Percentiles rank a stretch among this genome's conserved stretches.
Evolutionary conservation across 2,888 invertebrate species (phyloP).

Genomic region (Platerodrilus igneus): DNA sequence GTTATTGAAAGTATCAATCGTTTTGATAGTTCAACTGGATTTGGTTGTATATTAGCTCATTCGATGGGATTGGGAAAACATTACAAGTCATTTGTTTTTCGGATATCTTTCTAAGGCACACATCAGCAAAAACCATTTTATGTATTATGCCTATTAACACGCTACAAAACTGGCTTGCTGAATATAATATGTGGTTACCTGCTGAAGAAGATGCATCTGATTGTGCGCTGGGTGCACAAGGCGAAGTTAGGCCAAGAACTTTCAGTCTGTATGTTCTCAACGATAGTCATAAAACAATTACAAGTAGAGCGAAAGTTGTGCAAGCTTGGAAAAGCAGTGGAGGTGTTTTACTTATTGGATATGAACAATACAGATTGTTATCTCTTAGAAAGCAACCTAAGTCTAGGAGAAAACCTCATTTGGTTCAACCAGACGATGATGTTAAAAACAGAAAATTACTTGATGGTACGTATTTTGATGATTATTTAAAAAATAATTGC

Average conservation of each 20-base stretch:
- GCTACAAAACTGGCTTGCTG: constrained; percentile 94
- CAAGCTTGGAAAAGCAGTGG: constrained; percentile 82
- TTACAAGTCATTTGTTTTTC: constrained; percentile 90
- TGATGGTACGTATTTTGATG: constrained; percentile 55
- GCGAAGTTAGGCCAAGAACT: constrained; percentile 69
- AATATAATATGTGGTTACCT: constrained; percentile 97
- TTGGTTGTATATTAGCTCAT: constrained; percentile 97
- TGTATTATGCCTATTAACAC: constrained; percentile 99
- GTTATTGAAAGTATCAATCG: constrained; percentile 89
- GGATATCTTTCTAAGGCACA: constrained; percentile 91
- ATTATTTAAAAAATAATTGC: too few relatives aligned
- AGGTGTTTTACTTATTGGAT: constrained; percentile 93
- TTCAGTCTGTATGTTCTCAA: constrained; percentile 89
- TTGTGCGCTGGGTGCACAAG: constrained; percentile 56
- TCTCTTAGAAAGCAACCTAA: constrained; percentile 71
- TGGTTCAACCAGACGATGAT: constrained; percentile 53
- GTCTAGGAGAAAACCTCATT: constrained; percentile 51
- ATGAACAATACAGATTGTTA: constrained; percentile 90
- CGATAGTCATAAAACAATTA: constrained; percentile 88
- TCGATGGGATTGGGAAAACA: constrained; percentile 99
- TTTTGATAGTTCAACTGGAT: constrained; percentile 83
- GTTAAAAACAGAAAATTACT: constrained; percentile 67
- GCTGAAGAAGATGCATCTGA: constrained; percentile 51
- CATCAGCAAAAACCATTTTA: constrained; percentile 80
- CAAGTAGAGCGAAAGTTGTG: constrained; percentile 81